Conservation (phyloP, 2,113 vertebrate species). For the Microtus montanus region DNA sequence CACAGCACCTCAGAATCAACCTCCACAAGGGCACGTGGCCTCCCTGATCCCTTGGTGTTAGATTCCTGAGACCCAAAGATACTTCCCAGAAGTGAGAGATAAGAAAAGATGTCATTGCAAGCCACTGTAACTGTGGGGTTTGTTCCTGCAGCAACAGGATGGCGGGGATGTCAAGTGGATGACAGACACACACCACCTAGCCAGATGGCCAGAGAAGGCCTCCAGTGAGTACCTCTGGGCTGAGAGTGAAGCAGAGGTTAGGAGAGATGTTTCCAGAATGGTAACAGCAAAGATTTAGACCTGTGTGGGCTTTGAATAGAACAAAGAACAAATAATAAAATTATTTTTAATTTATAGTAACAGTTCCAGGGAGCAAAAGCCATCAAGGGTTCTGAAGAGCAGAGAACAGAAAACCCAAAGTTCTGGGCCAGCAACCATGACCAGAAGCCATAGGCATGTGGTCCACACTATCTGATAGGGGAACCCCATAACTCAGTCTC, state of each 20-base stretch:
- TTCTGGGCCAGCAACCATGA: background rate
- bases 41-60: background rate
- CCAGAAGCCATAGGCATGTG: background rate
- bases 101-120: background rate
- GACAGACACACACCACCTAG: fast-evolving
- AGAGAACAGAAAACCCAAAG: background rate
- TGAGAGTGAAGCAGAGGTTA: fast-evolving
- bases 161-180: fast-evolving
- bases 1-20: background rate
- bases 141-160: background rate
- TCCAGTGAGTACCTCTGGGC: background rate
- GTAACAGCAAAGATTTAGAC: background rate
- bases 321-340: too few relatives aligned
- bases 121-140: too few relatives aligned
- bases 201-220: background rate
- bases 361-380: background rate
- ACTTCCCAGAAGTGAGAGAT: fast-evolving
- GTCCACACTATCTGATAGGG: fast-evolving
- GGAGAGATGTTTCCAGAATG: background rate
- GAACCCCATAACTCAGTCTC: fast-evolving
- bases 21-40: background rate
- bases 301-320: fast-evolving
- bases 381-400: background rate
- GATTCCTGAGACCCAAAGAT: background rate
- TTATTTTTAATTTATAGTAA: background rate